phyloP scores from a whole-genome alignment of 1,140 invertebrate genomes.

The Bradynema listronoti region DNA sequence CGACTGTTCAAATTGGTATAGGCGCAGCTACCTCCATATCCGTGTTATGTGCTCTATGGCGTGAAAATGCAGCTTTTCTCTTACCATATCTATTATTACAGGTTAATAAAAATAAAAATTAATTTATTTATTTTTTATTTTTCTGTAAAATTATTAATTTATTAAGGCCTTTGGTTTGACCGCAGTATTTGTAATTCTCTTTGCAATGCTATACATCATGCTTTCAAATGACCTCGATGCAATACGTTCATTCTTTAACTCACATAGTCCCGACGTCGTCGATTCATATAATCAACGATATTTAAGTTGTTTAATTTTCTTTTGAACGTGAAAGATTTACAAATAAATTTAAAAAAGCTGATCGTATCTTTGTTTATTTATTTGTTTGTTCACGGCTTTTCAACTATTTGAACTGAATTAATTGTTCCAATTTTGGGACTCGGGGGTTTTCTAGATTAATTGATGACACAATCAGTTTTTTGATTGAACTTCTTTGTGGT shows the following conservation, averaged over 20 bases:
- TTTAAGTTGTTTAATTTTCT: not conserved
- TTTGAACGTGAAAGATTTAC: too few species aligned
- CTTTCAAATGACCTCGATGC: conserved; percentile 23
- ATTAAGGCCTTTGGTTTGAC: conserved; percentile 26
- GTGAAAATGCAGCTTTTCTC: conserved; percentile 34
- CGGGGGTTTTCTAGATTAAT: too few species aligned
- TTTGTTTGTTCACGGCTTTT: too few species aligned
- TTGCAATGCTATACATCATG: conserved; percentile 28
- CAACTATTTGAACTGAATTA: too few species aligned
- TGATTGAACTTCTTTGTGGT: too few species aligned
- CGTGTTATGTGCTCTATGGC: conserved; percentile 36
- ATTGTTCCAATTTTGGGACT: too few species aligned
- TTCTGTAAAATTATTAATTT: not conserved
- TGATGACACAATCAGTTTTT: too few species aligned
- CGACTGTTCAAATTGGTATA: conserved; percentile 29
- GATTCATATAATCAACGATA: not conserved
- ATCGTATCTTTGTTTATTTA: too few species aligned
- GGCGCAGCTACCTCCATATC: conserved; percentile 27
- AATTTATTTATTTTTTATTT: conserved; percentile 9
- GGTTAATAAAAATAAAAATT: not conserved
- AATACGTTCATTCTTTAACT: conserved; percentile 20
- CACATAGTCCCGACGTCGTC: conserved; percentile 13
- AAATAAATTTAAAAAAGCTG: too few species aligned
- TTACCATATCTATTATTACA: conserved; percentile 40
- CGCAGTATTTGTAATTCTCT: conserved; percentile 34